Base-by-base conservation (phyloP, 2,113 vertebrate species). In the Xiphorhynchus elegans region DNA sequence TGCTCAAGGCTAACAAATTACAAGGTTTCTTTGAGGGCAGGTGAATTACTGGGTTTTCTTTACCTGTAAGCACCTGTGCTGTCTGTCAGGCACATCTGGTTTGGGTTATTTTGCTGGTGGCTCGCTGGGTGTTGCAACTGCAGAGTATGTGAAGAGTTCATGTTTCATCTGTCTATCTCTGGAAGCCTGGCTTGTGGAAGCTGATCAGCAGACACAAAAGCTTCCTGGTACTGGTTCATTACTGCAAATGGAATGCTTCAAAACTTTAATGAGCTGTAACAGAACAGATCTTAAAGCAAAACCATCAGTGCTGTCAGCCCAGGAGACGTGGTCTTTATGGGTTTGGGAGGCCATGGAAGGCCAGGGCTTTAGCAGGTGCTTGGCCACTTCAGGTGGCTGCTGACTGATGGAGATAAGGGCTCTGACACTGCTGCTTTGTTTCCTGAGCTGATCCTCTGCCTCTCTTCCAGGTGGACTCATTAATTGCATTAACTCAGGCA, bases 401-500 rank as follows among this genome's bases (percentile, higher is more conserved):
- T 1, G 17, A 13, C 44, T 64, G 84, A 11, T 52, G 63, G 58
- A 72, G 80, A 80, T 29, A 17, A 88, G 56, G 79, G 62, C 70
- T 72, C 46, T 47, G 69, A 53, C 50, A 11, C 49, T 66, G 66
- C 88, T 93, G 90, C 85, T 81, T 63, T 63, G 37, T 82, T 87
- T 85, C 55, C 47, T 47, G 52, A 60, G 58, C 77, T 59, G 68
- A 44, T 87, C 0, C 7, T 64, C 82, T 85, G 74, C 40, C 47
- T 78, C 40, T 74, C 67, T 80, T 90, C 84, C 85, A 93, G 59
- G 88, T 93, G 77, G 93, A 85, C 88, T 96, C 82, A 82, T 96
- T 92, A 94, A 91, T 37, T 96, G 91, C 47, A 74, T 90, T 89
- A 93, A 77, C 53, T 86, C 37, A 4, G 83, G 62, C 84, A 92